Evolutionary conservation across 2,113 vertebrate species (phyloP), one percentile per base, ranked within the genome.

Genomic region (Pagrus major): DNA sequence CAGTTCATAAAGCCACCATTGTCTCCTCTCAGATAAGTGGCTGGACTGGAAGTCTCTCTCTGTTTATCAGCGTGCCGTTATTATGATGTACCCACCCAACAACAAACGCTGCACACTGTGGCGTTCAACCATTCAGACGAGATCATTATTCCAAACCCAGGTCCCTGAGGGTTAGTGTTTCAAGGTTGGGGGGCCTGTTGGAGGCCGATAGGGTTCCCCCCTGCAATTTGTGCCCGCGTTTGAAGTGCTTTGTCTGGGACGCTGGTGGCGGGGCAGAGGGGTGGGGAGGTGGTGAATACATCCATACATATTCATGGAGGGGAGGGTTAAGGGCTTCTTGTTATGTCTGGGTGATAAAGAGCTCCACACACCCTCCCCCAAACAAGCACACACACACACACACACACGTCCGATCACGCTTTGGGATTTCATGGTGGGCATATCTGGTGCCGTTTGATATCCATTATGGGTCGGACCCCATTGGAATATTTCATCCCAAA

Each of bases 171-270:
- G 86, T 81, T 88, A 92, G 80, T 86, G 81, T 80, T 86, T 81
- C 31, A 69, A 76, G 77, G 74, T 63, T 80, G 33, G 71, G 83
- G 73, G 86, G 80, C 56, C 79, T 91, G 91, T 68, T 75, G n/a
- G 75, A 83, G 88, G 64, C 61, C 68, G 86, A 93, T 90, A 92
- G 81, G 47, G 68, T 41, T 3, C 65, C 75, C 78, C 29, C 64
- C 64, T 1, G 6, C 69, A 88, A 87, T 88, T 87, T 84, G 70
- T 80, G 86, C 81, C 88, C 21, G 33, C 18, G 82, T 93, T 93
- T 94, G 91, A 94, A 93, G 91, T 94, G 88, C 93, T 94, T 94
- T 94, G 93, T 94, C 81, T 92, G 88, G 88, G 84, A 58, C 44
- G 63, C 83, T 92, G 88, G 88, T 91, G 84, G 87, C 1, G 59